Percentiles rank a stretch among this genome's conserved stretches.
Evolutionary conservation across 2,888 invertebrate genomes (phyloP).

Genomic region (Argyresthia goedartella): DNA sequence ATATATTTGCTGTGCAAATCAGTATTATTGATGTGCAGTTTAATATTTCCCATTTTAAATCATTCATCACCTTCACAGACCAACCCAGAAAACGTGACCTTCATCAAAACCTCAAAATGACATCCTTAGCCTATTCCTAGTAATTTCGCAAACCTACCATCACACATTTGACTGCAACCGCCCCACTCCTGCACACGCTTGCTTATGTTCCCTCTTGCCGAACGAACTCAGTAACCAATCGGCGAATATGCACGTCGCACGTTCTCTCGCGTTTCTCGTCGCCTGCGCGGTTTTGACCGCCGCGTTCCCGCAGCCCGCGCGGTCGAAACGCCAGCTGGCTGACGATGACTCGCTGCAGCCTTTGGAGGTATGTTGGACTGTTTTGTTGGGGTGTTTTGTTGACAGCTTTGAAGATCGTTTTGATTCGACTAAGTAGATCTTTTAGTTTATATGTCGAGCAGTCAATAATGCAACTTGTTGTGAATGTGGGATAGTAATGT

Average conservation of each 20-base stretch:
- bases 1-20: no score
- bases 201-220: no score
- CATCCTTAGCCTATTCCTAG: not conserved
- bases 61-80: no score
- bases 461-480: no score
- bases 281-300: slow-evolving; percentile 8
- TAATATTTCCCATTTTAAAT: no score
- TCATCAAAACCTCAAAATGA: not conserved
- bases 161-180: not conserved
- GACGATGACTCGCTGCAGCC: slow-evolving; percentile 54
- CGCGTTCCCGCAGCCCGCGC: slow-evolving; percentile 17
- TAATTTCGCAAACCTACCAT: not conserved
- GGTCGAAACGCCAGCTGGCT: slow-evolving; percentile 43
- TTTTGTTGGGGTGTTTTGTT: not conserved
- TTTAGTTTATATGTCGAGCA: no score
- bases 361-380: slow-evolving; percentile 35
- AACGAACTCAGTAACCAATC: no score
- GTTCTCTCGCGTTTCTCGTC: slow-evolving; percentile 18
- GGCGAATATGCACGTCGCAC: slow-evolving; percentile 19
- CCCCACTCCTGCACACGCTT: slow-evolving; percentile 6
- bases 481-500: no score
- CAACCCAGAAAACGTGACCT: no score
- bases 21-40: no score
- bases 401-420: not conserved
- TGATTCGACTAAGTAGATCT: no score